phyloP scores from a whole-genome alignment of 2,797 vertebrate genomes.

The Galago senegalensis region DNA sequence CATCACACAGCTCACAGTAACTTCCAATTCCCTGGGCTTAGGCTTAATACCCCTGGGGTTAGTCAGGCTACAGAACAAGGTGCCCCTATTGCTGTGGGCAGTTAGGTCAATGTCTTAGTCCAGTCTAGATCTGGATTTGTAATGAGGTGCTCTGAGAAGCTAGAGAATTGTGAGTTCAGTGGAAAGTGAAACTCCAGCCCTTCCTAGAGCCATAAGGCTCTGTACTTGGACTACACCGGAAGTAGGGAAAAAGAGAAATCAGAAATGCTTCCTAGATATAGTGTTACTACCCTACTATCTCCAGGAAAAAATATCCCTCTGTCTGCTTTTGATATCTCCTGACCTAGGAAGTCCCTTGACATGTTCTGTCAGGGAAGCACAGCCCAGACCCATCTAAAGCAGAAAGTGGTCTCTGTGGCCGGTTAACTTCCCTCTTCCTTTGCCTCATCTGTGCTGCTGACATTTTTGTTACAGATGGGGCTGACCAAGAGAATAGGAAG shows the following conservation, averaged over 20 bases:
- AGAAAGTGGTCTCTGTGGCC: neutral
- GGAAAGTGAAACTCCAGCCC: neutral
- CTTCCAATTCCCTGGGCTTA: too few relatives aligned
- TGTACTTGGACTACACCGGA: neutral
- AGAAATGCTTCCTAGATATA: neutral
- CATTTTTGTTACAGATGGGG: neutral
- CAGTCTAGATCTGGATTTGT: neutral
- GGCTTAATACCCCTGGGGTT: neutral
- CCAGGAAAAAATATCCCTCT: neutral
- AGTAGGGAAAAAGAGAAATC: neutral
- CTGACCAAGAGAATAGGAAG: neutral
- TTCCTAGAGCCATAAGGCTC: neutral
- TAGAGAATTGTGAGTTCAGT: neutral
- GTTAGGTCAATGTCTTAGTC: neutral
- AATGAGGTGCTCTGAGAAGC: neutral
- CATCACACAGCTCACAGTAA: too few relatives aligned
- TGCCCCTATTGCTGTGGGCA: neutral
- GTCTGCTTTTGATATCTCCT: neutral
- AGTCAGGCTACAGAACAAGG: neutral
- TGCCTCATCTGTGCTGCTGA: neutral
- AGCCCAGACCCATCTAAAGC: neutral
- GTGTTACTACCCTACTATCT: neutral
- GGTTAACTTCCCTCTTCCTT: neutral
- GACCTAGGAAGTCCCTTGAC: neutral
- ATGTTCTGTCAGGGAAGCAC: neutral